phyloP scores from a whole-genome alignment of 1,140 invertebrate species.

The Arion vulgaris region DNA sequence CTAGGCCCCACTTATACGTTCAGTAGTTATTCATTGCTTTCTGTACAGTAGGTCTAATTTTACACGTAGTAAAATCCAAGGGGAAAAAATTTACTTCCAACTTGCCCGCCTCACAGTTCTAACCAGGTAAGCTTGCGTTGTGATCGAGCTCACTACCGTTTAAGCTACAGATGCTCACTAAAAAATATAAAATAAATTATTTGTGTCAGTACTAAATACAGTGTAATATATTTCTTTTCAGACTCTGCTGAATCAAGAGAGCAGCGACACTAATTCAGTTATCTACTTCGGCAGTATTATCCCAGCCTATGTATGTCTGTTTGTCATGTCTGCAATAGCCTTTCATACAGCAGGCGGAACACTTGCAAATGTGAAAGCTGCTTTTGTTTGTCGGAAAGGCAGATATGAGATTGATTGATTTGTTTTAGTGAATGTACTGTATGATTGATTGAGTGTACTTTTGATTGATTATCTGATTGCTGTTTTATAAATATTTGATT shows the following conservation, averaged over 20 bases:
- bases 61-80: too few species aligned
- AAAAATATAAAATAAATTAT: too few species aligned
- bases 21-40: too few species aligned
- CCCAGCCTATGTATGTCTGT: slow-evolving; percentile 13
- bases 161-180: too few species aligned
- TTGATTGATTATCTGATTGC: background rate
- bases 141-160: too few species aligned
- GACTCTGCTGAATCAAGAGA: slow-evolving; percentile 30
- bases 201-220: too few species aligned
- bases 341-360: slow-evolving; percentile 21
- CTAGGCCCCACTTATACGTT: too few species aligned
- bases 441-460: background rate
- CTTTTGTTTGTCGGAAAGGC: slow-evolving; percentile 22
- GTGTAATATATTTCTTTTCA: background rate
- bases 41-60: too few species aligned
- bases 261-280: background rate
- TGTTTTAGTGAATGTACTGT: background rate
- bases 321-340: background rate
- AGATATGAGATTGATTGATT: slow-evolving; percentile 31
- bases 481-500: too few species aligned
- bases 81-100: too few species aligned
- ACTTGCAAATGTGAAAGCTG: background rate
- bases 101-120: too few species aligned
- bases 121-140: too few species aligned
- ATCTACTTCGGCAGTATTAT: slow-evolving; percentile 22